Percentiles rank a stretch among this genome's conserved stretches.
These are phyloP conservation scores for Leucophenga varia DNA, from an alignment of 1,140 invertebrate genomes.

Conservation along the genomic window DNA sequence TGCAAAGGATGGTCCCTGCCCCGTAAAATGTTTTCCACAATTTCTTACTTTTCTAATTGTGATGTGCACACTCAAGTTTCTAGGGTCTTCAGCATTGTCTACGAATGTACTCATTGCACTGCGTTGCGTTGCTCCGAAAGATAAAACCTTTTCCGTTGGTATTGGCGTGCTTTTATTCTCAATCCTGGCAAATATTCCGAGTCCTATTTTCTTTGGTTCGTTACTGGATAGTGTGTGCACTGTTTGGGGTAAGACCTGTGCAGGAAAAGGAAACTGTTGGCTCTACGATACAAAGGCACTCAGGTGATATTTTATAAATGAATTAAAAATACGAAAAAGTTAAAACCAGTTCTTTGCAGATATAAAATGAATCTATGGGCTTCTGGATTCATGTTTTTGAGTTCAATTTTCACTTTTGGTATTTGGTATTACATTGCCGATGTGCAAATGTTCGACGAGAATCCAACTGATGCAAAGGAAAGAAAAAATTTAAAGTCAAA, in stretches of 20 bases:
- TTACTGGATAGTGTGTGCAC: slow-evolving; percentile 70
- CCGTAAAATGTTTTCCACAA: slow-evolving; percentile 64
- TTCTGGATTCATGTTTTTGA: slow-evolving; percentile 64
- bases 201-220: slow-evolving; percentile 71
- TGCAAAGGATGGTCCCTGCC: slow-evolving; percentile 61
- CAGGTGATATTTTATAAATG: slow-evolving; percentile 58
- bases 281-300: slow-evolving; percentile 66
- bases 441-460: slow-evolving; percentile 70
- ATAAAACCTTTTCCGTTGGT: slow-evolving; percentile 70
- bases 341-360: too few species aligned
- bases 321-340: too few species aligned
- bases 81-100: slow-evolving; percentile 66
- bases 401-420: slow-evolving; percentile 64
- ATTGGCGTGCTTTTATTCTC: slow-evolving; percentile 66
- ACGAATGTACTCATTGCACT: slow-evolving; percentile 69
- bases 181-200: slow-evolving; percentile 68
- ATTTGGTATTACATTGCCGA: slow-evolving; percentile 70
- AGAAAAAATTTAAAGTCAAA: slow-evolving; percentile 3
- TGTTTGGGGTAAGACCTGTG: slow-evolving; percentile 74
- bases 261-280: slow-evolving; percentile 72
- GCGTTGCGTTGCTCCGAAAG: slow-evolving; percentile 68
- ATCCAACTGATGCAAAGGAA: slow-evolving; percentile 33
- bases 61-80: slow-evolving; percentile 67
- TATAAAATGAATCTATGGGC: slow-evolving; percentile 67
- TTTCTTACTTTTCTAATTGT: slow-evolving; percentile 67